Evolutionary conservation across 2,113 vertebrate genomes (phyloP).

Genomic region (Baryphthengus martii): DNA sequence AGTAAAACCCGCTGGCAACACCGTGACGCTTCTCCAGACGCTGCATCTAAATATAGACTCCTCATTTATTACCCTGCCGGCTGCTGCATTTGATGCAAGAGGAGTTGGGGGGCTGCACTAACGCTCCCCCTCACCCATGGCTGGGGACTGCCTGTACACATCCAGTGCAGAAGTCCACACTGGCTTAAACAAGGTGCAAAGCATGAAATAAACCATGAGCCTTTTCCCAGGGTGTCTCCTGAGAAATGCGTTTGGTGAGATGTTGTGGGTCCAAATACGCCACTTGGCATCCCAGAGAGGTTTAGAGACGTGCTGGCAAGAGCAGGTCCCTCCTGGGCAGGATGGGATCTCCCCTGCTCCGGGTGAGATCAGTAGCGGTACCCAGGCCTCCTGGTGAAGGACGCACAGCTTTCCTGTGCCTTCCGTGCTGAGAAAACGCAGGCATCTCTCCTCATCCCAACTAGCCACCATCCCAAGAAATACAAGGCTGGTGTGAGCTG

Average conservation of each 20-base stretch:
- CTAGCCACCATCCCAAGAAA: not conserved
- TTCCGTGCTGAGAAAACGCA: not conserved
- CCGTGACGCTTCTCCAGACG: conserved; percentile 36
- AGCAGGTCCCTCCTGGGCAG: not conserved
- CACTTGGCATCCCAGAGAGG: not conserved
- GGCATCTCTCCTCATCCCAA: not conserved
- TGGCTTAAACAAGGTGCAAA: not conserved
- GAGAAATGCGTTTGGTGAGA: not conserved
- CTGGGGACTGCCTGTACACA: not conserved
- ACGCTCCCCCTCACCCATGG: not conserved
- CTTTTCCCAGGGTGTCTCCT: not conserved
- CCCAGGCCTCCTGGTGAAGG: not conserved
- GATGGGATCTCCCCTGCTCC: not conserved
- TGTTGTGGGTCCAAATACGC: not conserved
- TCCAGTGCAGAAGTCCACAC: not conserved
- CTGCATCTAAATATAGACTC: conserved; percentile 64
- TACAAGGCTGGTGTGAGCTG: not conserved
- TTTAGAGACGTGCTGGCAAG: not conserved
- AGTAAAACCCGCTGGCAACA: conserved; percentile 53
- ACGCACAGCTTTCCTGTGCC: not conserved
- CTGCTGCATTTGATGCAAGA: conserved; percentile 15
- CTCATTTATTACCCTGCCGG: conserved; percentile 52
- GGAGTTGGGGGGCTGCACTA: not conserved
- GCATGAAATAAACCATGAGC: not conserved
- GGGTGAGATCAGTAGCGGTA: rapidly evolving